These are phyloP conservation scores for Selenia dentaria DNA, from an alignment of 2,888 invertebrate genomes.

Conservation along the genomic window DNA sequence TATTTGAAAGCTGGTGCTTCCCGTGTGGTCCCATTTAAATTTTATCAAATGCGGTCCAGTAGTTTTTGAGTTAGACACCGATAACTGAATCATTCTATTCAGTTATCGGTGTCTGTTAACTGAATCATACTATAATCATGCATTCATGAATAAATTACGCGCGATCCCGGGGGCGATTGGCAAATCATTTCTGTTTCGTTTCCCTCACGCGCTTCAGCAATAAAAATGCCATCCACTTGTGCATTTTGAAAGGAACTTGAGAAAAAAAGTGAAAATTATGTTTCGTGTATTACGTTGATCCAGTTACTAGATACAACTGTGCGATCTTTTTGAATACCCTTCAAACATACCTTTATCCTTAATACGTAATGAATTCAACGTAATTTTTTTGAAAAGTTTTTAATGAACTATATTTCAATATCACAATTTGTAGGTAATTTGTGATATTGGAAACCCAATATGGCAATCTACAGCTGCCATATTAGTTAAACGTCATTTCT, in stretches of 20 bases:
- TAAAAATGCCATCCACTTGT: slow-evolving; percentile 47
- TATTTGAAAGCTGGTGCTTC: too few species aligned
- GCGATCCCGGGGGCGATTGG: slow-evolving; percentile 33
- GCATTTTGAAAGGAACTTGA: slow-evolving; percentile 44
- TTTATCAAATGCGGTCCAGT: too few species aligned
- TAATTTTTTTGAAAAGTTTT: background rate
- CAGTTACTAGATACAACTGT: slow-evolving; percentile 5
- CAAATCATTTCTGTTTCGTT: slow-evolving; percentile 42
- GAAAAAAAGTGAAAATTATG: slow-evolving; percentile 44
- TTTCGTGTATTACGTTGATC: slow-evolving; percentile 6
- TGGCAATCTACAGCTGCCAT: too few species aligned
- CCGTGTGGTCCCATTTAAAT: too few species aligned
- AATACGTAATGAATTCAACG: background rate
- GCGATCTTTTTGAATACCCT: background rate
- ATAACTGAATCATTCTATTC: too few species aligned
- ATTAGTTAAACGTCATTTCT: too few species aligned
- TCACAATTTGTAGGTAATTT: too few species aligned
- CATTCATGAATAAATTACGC: slow-evolving; percentile 30
- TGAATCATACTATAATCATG: too few species aligned
- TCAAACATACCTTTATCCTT: background rate
- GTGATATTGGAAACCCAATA: too few species aligned
- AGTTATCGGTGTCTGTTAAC: too few species aligned
- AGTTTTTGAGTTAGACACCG: too few species aligned
- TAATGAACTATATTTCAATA: too few species aligned
- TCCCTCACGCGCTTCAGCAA: slow-evolving; percentile 42